Conservation (phyloP, 2,113 vertebrate genomes). For the Lethenteron camtschaticum region DNA sequence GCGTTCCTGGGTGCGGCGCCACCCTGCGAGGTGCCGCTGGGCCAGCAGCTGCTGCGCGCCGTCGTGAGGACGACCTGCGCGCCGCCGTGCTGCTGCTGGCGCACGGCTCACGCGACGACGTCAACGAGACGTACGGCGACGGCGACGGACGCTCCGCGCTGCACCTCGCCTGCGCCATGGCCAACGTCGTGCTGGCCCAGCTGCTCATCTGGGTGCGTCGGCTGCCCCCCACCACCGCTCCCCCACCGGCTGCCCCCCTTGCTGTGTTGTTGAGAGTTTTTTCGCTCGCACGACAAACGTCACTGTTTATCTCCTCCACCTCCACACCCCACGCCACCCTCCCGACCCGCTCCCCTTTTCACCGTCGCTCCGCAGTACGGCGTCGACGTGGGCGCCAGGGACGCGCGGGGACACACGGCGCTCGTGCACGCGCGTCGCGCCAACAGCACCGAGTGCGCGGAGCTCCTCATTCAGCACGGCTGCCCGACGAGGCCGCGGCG, state of each 20-base stretch:
- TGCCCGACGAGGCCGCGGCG: not conserved
- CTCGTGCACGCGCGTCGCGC: slow-evolving; percentile 78
- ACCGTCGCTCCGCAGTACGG: slow-evolving; percentile 39
- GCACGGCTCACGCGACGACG: slow-evolving; percentile 58
- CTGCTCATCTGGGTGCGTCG: slow-evolving; percentile 71
- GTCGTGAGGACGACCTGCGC: slow-evolving; percentile 57
- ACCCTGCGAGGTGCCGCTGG: slow-evolving; percentile 44
- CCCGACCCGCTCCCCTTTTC: not conserved
- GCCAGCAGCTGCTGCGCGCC: slow-evolving; percentile 59
- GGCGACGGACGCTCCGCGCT: slow-evolving; percentile 63
- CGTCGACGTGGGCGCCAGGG: slow-evolving; percentile 67
- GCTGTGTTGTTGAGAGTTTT: too few relatives aligned
- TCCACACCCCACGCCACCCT: too few relatives aligned
- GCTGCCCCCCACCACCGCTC: too few relatives aligned
- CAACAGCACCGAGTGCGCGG: slow-evolving; percentile 59
- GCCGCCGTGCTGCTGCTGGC: slow-evolving; percentile 62
- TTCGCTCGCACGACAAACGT: too few relatives aligned
- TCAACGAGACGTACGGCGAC: slow-evolving; percentile 79
- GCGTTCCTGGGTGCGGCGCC: slow-evolving; percentile 57
- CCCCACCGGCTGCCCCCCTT: too few relatives aligned
- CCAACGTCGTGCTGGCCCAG: slow-evolving; percentile 62
- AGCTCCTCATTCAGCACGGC: slow-evolving; percentile 69
- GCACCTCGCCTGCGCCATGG: slow-evolving; percentile 65
- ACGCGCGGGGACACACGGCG: slow-evolving; percentile 67
- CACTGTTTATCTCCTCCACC: too few relatives aligned